Evolutionary conservation across 2,888 invertebrate species (phyloP), one percentile per base, ranked within the genome.

Genomic region (Rhingia campestris): DNA sequence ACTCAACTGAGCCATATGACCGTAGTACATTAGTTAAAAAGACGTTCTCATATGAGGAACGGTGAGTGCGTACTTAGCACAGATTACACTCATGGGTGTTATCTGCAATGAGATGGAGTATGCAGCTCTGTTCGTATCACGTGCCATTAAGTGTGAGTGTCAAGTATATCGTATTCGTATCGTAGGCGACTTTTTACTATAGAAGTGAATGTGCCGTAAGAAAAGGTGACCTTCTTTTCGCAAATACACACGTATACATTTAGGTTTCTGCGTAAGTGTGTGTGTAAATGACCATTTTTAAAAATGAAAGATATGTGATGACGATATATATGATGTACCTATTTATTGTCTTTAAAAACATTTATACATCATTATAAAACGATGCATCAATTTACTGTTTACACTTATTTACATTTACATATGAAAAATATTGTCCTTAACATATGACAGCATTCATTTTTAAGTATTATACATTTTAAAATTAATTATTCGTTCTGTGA

Each of bases 31-130:
- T 45, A 45, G 43, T 45, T 39, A 10, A 22, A 30, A 58, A 39
- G 10, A 39, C 22, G 4, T n/a, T 39, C 39, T 10, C 10, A 58
- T 14, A 54, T 37, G 54, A 5, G 22, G 14, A 56, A 39, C 58
- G 22, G 7, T 12, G 39, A 39, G 22, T 58, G 58, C 12, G 43
- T 45, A 45, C 43, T 45, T 45, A 45, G 43, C 43, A 45, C 43
- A 45, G 12, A 45, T 45, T 45, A 45, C 43, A 45, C 43, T 45
- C n/a, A 0, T 45, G 43, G 12, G 43, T 45, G 43, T 12, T 12
- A 12, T 45, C 12, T 45, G 5, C 5, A 5, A 45, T 12, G 6
- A 12, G 12, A 45, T 45, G 43, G 12, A 45, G 6, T 12, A 45
- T 22, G 22, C 22, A 22, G 22, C 2, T 22, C 22, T 22, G 22